Evolutionary conservation across 2,888 invertebrate species (phyloP).

Genomic region (Rhogogaster chlorosoma): DNA sequence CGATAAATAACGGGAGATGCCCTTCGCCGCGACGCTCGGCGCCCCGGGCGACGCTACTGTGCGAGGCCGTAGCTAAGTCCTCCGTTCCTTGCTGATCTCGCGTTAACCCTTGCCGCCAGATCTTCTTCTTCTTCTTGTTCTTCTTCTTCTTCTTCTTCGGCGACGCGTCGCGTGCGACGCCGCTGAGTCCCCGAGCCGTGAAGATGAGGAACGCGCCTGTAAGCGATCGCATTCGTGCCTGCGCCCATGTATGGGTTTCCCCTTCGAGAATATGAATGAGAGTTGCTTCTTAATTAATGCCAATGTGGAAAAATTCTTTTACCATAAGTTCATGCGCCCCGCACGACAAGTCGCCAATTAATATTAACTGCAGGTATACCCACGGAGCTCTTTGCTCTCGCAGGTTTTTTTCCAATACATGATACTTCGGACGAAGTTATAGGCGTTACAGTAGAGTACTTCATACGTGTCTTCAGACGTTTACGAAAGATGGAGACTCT

Average conservation of each 20-base stretch:
- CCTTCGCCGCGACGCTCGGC: constrained; percentile 73
- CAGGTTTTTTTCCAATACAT: neutral
- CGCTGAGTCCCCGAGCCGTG: constrained; percentile 31
- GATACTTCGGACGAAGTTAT: neutral
- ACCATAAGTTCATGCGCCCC: neutral
- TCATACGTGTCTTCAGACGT: neutral
- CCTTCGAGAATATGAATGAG: constrained; percentile 36
- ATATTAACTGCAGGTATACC: neutral
- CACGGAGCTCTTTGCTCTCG: neutral
- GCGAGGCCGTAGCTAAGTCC: constrained; percentile 51
- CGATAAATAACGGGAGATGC: constrained; percentile 75
- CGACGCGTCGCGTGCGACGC: constrained; percentile 34
- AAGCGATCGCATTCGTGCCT: constrained; percentile 10
- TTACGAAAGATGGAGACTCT: neutral
- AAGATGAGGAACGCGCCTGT: constrained; percentile 37
- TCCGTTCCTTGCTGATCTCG: constrained; percentile 21
- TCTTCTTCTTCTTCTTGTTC: constrained; percentile 26
- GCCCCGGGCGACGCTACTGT: constrained; percentile 75
- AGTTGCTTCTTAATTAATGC: constrained; percentile 40
- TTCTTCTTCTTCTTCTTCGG: neutral
- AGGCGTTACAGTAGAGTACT: neutral
- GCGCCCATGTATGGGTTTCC: constrained; percentile 10
- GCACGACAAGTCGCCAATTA: neutral
- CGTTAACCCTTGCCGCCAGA: constrained; percentile 32
- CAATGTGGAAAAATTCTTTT: constrained; percentile 21